Percentiles rank a stretch among this genome's conserved stretches.
Evolutionary conservation across 2,888 invertebrate species (phyloP).

Genomic region (Volucella bombylans): DNA sequence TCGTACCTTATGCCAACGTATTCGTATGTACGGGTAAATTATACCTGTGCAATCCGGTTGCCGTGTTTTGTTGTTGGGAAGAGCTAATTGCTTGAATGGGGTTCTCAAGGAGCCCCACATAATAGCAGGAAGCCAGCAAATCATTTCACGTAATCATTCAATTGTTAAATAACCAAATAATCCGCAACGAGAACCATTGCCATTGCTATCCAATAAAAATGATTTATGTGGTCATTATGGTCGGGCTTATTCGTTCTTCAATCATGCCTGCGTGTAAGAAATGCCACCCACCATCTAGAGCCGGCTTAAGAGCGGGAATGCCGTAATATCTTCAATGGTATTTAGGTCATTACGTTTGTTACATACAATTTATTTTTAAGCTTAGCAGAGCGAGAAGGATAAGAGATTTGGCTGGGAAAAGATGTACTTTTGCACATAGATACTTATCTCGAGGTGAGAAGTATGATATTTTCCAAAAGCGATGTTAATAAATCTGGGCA

Average conservation of each 20-base stretch:
- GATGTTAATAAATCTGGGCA: constrained; percentile 5
- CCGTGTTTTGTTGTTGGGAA: not conserved
- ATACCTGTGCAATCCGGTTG: too few relatives aligned
- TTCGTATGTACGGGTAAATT: too few relatives aligned
- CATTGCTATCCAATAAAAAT: constrained; percentile 56
- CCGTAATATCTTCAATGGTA: constrained; percentile 11
- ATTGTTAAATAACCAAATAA: constrained; percentile 36
- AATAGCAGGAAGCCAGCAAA: constrained; percentile 18
- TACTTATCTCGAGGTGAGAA: constrained; percentile 27
- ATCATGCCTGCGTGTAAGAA: constrained; percentile 24
- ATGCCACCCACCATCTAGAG: not conserved
- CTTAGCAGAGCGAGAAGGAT: constrained; percentile 39
- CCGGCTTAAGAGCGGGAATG: not conserved
- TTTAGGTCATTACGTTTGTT: constrained; percentile 53
- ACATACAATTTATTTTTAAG: constrained; percentile 62
- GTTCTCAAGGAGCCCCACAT: not conserved
- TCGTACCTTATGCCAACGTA: not conserved
- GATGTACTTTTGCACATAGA: not conserved
- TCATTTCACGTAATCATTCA: constrained; percentile 45
- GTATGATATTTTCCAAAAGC: not conserved
- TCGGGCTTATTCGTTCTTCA: constrained; percentile 58
- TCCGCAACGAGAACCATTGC: constrained; percentile 40
- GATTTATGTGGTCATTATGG: constrained; percentile 64
- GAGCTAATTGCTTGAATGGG: not conserved
- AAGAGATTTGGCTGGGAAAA: constrained; percentile 32